phyloP scores from a whole-genome alignment of 2,113 vertebrate species.

The Xenus cinereus region DNA sequence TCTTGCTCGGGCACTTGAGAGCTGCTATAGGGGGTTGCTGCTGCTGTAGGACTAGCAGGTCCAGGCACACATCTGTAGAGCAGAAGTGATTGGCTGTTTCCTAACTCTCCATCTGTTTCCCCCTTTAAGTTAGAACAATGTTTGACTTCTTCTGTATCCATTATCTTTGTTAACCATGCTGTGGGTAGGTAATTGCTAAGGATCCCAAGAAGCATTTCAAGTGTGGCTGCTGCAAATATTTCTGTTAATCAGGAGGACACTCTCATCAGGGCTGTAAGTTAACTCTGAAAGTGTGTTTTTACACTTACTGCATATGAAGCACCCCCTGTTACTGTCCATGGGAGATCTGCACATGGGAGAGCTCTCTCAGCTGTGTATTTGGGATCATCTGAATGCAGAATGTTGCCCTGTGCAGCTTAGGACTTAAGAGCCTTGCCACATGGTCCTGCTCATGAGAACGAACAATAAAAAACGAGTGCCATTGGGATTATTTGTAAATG shows the following conservation, averaged over 20 bases:
- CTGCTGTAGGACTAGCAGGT: neutral
- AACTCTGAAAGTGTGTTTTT: neutral
- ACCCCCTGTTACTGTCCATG: neutral
- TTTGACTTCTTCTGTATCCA: neutral
- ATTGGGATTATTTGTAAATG: neutral
- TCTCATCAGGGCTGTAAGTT: rapidly evolving
- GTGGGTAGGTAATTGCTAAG: neutral
- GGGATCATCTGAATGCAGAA: neutral
- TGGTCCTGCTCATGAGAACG: neutral
- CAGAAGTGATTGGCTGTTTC: neutral
- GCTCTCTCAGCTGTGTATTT: neutral
- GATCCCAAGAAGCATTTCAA: neutral
- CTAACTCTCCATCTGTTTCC: neutral
- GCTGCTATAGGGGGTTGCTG: neutral
- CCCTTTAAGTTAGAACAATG: neutral
- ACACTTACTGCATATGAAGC: neutral
- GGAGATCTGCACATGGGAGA: neutral
- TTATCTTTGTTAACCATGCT: neutral
- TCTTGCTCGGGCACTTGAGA: rapidly evolving
- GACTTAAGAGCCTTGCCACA: neutral
- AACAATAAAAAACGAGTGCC: neutral
- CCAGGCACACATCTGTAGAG: neutral
- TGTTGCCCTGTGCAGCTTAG: neutral
- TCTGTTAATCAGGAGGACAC: neutral
- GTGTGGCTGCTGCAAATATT: neutral